Percentiles rank a stretch among this genome's conserved stretches.
These are phyloP conservation scores for Drosophila meridionalis DNA, from an alignment of 2,888 invertebrate genomes.

Conservation along the genomic window DNA sequence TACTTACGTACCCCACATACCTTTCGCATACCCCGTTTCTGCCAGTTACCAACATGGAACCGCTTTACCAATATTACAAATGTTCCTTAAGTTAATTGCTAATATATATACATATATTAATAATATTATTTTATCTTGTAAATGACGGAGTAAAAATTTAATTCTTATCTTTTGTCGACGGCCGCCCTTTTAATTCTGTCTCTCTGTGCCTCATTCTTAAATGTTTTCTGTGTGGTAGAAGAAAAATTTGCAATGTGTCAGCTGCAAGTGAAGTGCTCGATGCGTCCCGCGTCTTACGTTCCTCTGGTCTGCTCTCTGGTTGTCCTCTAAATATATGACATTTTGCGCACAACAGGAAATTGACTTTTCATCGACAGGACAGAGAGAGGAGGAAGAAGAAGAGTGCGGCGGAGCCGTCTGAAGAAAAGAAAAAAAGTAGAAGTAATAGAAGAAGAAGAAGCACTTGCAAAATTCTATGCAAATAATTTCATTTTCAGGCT, in stretches of 20 bases:
- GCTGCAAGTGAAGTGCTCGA: conserved; percentile 55
- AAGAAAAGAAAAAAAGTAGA: not conserved
- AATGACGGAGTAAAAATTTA: not conserved
- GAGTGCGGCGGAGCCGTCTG: conserved; percentile 9
- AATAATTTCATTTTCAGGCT: conserved; percentile 69
- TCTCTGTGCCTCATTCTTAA: not conserved
- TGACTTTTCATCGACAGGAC: conserved; percentile 77
- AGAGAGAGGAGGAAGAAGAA: conserved; percentile 1
- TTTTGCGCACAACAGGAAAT: conserved; percentile 77
- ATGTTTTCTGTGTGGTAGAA: conserved; percentile 25
- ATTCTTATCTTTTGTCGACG: not conserved
- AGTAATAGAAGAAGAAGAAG: not conserved
- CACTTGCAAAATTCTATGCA: conserved; percentile 58
- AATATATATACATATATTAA: too few relatives aligned
- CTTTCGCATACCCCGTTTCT: too few relatives aligned
- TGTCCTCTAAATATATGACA: conserved; percentile 49
- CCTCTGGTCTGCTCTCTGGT: not conserved
- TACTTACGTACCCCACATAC: too few relatives aligned
- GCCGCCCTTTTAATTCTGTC: not conserved
- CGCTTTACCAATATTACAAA: too few relatives aligned
- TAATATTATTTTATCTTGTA: too few relatives aligned
- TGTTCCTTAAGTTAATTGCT: too few relatives aligned
- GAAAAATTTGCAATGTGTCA: conserved; percentile 70
- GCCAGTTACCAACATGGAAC: too few relatives aligned
- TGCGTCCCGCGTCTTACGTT: conserved; percentile 15